Evolutionary conservation across 2,888 invertebrate genomes (phyloP), one percentile per base, ranked within the genome.

Genomic region (Brassicogethes aeneus): DNA sequence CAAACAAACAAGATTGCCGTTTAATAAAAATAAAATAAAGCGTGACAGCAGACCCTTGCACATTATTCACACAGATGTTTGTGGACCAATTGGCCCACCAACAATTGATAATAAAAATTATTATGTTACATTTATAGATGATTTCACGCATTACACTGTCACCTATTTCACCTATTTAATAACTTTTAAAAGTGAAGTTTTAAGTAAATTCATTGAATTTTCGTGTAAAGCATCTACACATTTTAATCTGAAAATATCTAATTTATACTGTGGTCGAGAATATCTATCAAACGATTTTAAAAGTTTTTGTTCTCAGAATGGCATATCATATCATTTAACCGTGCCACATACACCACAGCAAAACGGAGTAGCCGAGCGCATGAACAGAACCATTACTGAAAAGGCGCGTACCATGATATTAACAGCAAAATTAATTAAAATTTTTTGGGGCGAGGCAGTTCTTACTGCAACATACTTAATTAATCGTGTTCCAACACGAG

Each of bases 371-470:
- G 3, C 45, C 2, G 43, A 45, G 17, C 15, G 41, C 8, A 41
- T 46, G 39, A 39, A 39, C 16, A 14, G 43, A 31, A 41, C 46
- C n/a, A 39, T 45, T 16, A 39, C 36, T 51, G 53, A 46, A 56
- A 62, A 36, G 53, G 61, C 52, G 53, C 35, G 40, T 16, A 15
- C 45, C 8, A 43, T 45, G 45, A 15, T 40, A 40, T 42, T 47
- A 36, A 50, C 57, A 34, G 54, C 59, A 2, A 50, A 56, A 12
- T 35, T 62, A 2, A 40, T 43, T n/a, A 61, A 65, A 45, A 3
- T 2, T 2, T 62, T 65, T 41, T 65, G 62, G 64, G 57, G 57
- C 29, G 61, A 63, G 43, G 43, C 45, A 3, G 37, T 45, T 36
- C 16, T 45, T 3, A 40, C 39, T 23, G 45, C 45, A 16, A 40